phyloP scores from a whole-genome alignment of 2,797 vertebrate species.

The Delichon dasypus region DNA sequence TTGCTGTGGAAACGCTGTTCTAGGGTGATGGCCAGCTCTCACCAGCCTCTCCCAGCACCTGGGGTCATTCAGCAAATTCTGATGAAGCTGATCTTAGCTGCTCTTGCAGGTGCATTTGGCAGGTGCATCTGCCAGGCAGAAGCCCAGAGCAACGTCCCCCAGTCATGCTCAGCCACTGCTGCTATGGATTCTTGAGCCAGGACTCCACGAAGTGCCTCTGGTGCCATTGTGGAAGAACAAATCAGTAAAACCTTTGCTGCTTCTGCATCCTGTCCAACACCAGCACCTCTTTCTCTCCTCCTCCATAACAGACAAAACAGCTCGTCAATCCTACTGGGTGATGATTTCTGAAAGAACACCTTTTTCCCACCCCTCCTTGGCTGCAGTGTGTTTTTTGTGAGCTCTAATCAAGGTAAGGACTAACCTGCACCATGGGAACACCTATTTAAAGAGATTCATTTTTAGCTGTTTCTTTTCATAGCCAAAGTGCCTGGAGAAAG shows the following conservation, averaged over 20 bases:
- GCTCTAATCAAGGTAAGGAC: neutral
- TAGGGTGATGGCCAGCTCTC: fast-evolving
- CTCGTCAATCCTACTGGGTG: neutral
- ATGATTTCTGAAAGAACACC: neutral
- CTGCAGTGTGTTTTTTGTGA: neutral
- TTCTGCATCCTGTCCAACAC: neutral
- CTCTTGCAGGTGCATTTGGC: neutral
- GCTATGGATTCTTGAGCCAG: fast-evolving
- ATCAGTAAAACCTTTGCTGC: neutral
- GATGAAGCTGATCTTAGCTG: neutral
- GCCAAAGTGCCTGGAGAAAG: neutral
- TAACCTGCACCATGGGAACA: neutral
- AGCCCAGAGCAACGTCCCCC: neutral
- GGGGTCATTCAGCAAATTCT: neutral
- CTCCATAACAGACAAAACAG: neutral
- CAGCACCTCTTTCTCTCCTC: neutral
- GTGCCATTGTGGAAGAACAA: neutral
- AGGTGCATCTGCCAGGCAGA: fast-evolving
- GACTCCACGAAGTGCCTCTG: fast-evolving
- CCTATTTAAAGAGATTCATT: neutral
- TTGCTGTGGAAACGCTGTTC: neutral
- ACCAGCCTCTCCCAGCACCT: neutral
- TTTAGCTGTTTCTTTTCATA: neutral
- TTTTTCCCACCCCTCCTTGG: neutral
- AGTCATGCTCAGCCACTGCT: fast-evolving